Evolutionary conservation across 2,797 vertebrate genomes (phyloP).

Genomic region (Sandelia bainsii): DNA sequence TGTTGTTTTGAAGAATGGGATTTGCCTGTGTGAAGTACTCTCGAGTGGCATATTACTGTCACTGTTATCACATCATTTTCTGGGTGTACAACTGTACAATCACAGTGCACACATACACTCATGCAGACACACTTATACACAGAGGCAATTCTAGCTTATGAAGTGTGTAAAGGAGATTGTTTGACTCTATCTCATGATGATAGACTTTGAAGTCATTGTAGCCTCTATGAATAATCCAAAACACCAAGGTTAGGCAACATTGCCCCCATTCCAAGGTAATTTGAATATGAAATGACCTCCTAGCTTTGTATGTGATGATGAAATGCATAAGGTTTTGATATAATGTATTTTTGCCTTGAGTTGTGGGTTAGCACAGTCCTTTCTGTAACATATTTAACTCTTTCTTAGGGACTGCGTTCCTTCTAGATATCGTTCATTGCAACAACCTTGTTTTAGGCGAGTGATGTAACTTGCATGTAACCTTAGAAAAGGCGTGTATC

Average conservation of each 20-base stretch:
- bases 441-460: constrained; percentile 79
- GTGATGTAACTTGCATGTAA: constrained; percentile 85
- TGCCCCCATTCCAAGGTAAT: constrained; percentile 56
- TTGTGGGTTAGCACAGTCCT: constrained; percentile 64
- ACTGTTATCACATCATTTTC: constrained; percentile 68
- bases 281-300: constrained; percentile 67
- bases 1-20: constrained; percentile 70
- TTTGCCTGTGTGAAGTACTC: constrained; percentile 67
- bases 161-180: constrained; percentile 69
- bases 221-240: constrained; percentile 55
- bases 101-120: constrained; percentile 20
- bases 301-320: constrained; percentile 64
- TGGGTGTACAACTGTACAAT: constrained; percentile 52
- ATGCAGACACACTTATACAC: constrained; percentile 20
- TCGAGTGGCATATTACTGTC: constrained; percentile 65
- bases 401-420: constrained; percentile 70
- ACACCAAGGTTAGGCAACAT: constrained; percentile 54
- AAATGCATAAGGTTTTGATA: constrained; percentile 61
- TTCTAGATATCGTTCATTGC: constrained; percentile 75
- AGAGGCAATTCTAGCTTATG: constrained; percentile 48
- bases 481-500: constrained; percentile 72
- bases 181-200: constrained; percentile 62
- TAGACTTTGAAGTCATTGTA: constrained; percentile 61
- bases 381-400: constrained; percentile 63
- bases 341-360: constrained; percentile 62